These are phyloP conservation scores for Stylophora pistillata DNA, from an alignment of 64 coral and sea anemone genomes.

Conservation along the genomic window DNA sequence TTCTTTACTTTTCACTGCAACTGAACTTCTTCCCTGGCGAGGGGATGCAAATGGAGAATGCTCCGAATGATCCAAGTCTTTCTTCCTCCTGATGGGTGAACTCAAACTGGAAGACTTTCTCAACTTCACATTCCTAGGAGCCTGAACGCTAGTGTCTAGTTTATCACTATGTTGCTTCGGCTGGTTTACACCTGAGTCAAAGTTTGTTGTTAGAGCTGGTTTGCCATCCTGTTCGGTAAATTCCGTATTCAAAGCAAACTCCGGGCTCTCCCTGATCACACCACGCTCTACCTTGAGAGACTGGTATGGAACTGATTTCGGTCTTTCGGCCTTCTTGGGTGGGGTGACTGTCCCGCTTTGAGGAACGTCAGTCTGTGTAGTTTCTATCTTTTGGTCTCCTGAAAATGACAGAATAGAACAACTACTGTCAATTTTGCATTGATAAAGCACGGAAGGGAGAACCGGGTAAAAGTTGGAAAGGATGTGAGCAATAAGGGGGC, in stretches of 20 bases:
- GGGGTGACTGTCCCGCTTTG: background rate
- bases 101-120: slow-evolving; percentile 68
- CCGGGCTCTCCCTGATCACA: slow-evolving; percentile 15
- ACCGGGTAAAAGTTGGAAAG: background rate
- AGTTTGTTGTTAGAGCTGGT: background rate
- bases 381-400: slow-evolving; percentile 42
- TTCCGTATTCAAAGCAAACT: slow-evolving; percentile 13
- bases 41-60: slow-evolving; percentile 64
- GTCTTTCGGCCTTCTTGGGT: slow-evolving; percentile 38
- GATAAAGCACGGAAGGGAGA: background rate
- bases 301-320: slow-evolving; percentile 50
- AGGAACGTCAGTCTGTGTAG: background rate
- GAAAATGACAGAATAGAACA: background rate
- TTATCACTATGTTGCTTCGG: background rate
- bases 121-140: slow-evolving; percentile 48
- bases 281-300: background rate
- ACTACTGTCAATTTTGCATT: background rate
- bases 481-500: too few species aligned
- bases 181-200: background rate
- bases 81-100: slow-evolving; percentile 31
- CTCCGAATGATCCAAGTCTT: slow-evolving; percentile 34
- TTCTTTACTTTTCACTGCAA: slow-evolving; percentile 27
- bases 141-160: background rate
- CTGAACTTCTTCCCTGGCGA: slow-evolving; percentile 22
- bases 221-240: background rate